Base-by-base conservation (phyloP, 1,140 invertebrate genomes). In the Hypothenemus hampei region DNA sequence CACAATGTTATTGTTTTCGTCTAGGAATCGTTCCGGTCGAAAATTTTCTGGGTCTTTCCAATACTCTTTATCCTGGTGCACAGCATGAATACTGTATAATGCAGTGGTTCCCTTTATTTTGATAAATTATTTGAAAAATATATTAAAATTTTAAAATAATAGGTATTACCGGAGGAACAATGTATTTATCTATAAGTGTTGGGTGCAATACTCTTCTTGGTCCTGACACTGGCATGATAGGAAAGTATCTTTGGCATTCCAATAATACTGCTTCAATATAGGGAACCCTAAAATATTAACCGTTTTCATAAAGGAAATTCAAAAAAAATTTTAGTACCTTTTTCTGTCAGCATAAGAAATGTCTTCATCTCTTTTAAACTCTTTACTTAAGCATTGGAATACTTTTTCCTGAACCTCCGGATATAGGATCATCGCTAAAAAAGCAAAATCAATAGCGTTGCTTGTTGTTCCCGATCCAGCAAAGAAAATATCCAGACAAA, bases 21-120 rank as follows among this genome's bases (percentile, higher is more conserved):
- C 76, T 11, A 86, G 66, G 69, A 90, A 90, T 60, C 88, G 69
- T 62, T 89, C 81, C 1, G 88, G 87, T 24, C 76, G 69, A 65
- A 91, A 91, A 8, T 62, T 60, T 23, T 81, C 65, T 0, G 87
- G 85, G 61, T 87, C 78, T 4, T 79, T 77, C 86, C 86, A 91
- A 57, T 81, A 73, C 2, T 67, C 61, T 33, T 72, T 59, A 60
- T 89, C 85, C 61, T 84, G 82, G 62, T 88, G 81, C 1, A 84
- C 72, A 16, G 82, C 81, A 69, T 83, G 79, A 15, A 85, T 68
- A 60, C 84, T 83, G 0, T 83, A 72, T 41, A 91, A 69, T 11
- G 91, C 64, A 22, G 81, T 75, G 0, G 85, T 83, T 2, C 60
- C 33, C 59, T 63, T n/a, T n/a, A n/a, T n/a, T n/a, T n/a, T n/a